Conservation (phyloP, 2,113 vertebrate species). For the Phylloscopus whistleri region DNA sequence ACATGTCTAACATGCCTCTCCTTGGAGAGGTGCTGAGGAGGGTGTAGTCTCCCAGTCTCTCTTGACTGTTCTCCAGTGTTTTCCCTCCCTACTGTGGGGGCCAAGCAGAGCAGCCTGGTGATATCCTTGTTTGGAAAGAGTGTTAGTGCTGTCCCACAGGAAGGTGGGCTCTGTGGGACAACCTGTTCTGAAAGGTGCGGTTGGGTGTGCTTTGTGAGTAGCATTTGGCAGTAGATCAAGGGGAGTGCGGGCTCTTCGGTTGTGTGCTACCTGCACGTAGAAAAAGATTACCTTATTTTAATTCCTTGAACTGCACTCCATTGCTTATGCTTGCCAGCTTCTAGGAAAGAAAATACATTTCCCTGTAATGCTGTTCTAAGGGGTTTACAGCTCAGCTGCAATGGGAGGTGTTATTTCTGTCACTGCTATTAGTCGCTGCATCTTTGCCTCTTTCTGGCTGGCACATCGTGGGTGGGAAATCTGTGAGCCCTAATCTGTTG, state of each 20-base stretch:
- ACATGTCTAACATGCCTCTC: background rate
- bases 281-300: background rate
- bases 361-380: background rate
- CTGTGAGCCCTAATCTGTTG: background rate
- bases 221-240: background rate
- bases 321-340: conserved; percentile 6
- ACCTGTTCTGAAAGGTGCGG: background rate
- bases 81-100: background rate
- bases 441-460: background rate
- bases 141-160: background rate
- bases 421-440: background rate
- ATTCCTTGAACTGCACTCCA: background rate
- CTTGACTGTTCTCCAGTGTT: background rate
- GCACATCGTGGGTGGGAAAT: background rate
- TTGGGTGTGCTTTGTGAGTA: background rate
- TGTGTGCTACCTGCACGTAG: fast-evolving
- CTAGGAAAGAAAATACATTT: background rate
- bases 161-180: background rate
- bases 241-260: background rate
- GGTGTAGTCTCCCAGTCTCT: background rate
- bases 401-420: background rate
- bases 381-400: background rate
- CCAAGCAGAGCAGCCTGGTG: background rate
- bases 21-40: background rate
- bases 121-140: background rate